Evolutionary conservation across 1,140 invertebrate species (phyloP), one percentile per base, ranked within the genome.

Genomic region (Penaeus japonicus): DNA sequence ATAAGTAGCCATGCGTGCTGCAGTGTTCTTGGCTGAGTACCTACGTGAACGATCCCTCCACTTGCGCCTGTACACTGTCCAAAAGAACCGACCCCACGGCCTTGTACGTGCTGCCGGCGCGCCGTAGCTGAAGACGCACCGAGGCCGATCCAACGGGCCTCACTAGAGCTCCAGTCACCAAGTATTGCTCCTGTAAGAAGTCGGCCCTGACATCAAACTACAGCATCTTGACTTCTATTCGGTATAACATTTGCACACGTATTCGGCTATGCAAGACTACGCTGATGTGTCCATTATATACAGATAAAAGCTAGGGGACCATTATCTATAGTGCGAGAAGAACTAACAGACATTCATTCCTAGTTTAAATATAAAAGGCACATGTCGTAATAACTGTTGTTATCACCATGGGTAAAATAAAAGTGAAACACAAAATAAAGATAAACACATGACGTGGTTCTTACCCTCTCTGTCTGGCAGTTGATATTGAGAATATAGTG

Each of bases 401-500:
- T n/a, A n/a, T n/a, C 35, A 39, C 35, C 35, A 39, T 39, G 35
- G 7, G 35, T 39, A 39, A 39, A 39, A 39, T 39, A 39, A 39
- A 39, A 2, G 35, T 39, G 35, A 39, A 2, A 39, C 7, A 7
- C 10, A 1, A 47, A 47, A 47, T 47, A 12, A 10, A 47, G 5
- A 47, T 47, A 15, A 47, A 15, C 10, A 47, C 47, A 47, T 0
- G 47, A 1, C 47, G 1, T 47, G 5, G 4, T 47, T 1, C 47
- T 47, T 87, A 83, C 87, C 87, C 83, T 27, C 24, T 78, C 27
- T 15, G 87, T 84, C n/a, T 73, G 70, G 39, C 62, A 84, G 32
- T 88, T 81, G 0, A 83, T 32, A 54, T 88, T 88, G 47, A 88
- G 24, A n/a, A 62, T 30, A 32, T 77, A 81, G 17, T 88, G 87